Evolutionary conservation across 2,888 invertebrate species (phyloP).

Genomic region (Meloe dianella): DNA sequence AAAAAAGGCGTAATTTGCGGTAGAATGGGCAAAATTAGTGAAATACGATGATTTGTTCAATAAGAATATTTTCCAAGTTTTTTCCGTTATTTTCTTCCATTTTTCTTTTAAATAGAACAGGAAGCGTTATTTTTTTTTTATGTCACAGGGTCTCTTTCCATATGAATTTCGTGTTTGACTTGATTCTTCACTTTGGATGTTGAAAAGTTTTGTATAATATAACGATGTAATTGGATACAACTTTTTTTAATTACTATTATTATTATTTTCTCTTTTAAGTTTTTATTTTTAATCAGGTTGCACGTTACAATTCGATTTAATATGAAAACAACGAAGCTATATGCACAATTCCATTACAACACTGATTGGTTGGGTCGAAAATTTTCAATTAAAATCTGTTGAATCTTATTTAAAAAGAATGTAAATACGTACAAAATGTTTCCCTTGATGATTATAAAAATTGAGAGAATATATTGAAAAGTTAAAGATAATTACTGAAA

Average conservation of each 20-base stretch:
- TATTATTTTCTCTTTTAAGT: slow-evolving; percentile 22
- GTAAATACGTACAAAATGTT: too few relatives aligned
- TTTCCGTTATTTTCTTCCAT: not conserved
- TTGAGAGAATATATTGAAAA: too few relatives aligned
- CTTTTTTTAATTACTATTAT: slow-evolving; percentile 19
- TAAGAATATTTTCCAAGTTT: not conserved
- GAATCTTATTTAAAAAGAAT: too few relatives aligned
- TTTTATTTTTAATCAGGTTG: not conserved
- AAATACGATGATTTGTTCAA: slow-evolving; percentile 23
- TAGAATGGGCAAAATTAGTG: slow-evolving; percentile 14
- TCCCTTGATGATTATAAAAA: too few relatives aligned
- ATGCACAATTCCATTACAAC: too few relatives aligned
- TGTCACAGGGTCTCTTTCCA: slow-evolving; percentile 14
- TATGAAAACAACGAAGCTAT: too few relatives aligned
- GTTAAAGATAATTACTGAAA: too few relatives aligned
- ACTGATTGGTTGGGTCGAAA: too few relatives aligned
- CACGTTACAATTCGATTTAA: not conserved
- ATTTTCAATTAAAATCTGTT: too few relatives aligned
- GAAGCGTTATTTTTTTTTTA: not conserved
- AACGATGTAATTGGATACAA: slow-evolving; percentile 30
- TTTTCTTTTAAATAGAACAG: slow-evolving; percentile 5
- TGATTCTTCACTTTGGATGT: slow-evolving; percentile 28
- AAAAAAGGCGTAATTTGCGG: slow-evolving; percentile 26
- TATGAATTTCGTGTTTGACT: slow-evolving; percentile 28
- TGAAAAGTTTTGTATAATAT: slow-evolving; percentile 28